A percentile compares a stretch with the other conserved stretches of the same genome.
phyloP scores from a whole-genome alignment of 2,113 vertebrate species.

The Proterorhinus semilunaris region DNA sequence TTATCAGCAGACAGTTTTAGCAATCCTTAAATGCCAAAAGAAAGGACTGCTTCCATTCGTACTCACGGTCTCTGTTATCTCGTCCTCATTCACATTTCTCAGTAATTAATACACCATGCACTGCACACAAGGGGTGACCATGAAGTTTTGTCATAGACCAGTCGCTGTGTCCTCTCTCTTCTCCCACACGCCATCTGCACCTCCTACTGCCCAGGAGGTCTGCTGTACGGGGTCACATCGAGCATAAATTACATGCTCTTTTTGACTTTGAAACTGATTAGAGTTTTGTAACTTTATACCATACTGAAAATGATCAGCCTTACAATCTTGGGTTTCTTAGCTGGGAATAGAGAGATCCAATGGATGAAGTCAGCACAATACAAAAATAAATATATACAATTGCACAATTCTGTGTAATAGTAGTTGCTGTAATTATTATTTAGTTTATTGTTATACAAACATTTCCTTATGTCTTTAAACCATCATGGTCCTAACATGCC shows the following conservation, averaged over 20 bases:
- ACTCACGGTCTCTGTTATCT: neutral
- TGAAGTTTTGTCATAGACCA: constrained; percentile 2
- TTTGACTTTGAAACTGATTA: neutral
- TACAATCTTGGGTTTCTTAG: neutral
- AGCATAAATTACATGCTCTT: neutral
- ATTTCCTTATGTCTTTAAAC: too few species aligned
- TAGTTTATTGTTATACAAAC: too few species aligned
- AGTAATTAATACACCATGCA: neutral
- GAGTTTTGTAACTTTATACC: neutral
- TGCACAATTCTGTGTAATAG: too few species aligned
- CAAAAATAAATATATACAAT: too few species aligned
- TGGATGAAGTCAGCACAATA: too few species aligned
- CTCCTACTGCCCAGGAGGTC: neutral
- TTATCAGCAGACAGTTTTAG: neutral
- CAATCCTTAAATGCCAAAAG: neutral
- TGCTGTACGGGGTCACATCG: neutral
- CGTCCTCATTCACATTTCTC: neutral
- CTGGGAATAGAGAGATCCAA: neutral
- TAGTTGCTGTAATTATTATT: too few species aligned
- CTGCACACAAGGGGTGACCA: neutral
- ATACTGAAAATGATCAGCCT: neutral
- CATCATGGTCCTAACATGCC: too few species aligned
- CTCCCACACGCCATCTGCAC: constrained; percentile 51
- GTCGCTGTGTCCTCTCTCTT: constrained; percentile 11
- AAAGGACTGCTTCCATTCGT: neutral